Evolutionary conservation across 1,140 invertebrate genomes (phyloP), one percentile per base, ranked within the genome.

Genomic region (Teleopsis dalmanni): DNA sequence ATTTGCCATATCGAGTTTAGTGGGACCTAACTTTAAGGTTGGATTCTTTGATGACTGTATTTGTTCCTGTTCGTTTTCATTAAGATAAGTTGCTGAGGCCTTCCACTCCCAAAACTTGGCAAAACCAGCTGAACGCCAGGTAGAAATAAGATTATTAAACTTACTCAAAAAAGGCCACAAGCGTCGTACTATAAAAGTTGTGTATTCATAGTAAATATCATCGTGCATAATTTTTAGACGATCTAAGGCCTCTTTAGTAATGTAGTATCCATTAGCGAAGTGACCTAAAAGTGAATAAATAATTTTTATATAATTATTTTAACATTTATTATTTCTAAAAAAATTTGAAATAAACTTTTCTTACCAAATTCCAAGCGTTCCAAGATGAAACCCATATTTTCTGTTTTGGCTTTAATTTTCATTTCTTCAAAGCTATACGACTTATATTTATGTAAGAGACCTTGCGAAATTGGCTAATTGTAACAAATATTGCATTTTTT

Each of bases 71-170:
- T 62, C 54, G 4, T 58, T 49, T 6, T 44, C 52, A 45, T 59
- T 59, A 54, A 67, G 58, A 18, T 58, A 65, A 10, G 58, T 53
- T 0, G 58, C 64, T 3, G 53, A 47, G 10, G 61, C 57, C 14
- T 57, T 56, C 65, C 65, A 68, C 22, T 68, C 65, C 65, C 64
- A 68, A 22, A 51, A 63, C 34, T 65, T 63, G 25, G 57, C 60
- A 16, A 68, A 34, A 4, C 65, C 65, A 0, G 65, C 59, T 8
- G 64, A 65, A 21, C 65, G 62, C 57, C 60, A 61, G 3, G 35
- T 37, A 9, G 65, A 38, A 9, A 58, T 54, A 7, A 62, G 53
- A 25, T 63, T 44, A 50, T 62, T 63, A 23, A 52, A 64, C n/a
- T 52, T 47, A 5, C 41, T 35, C 16, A 58, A 47, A 26, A 57